Conservation (phyloP, 2,888 invertebrate genomes). For the Capitulum mitella region DNA sequence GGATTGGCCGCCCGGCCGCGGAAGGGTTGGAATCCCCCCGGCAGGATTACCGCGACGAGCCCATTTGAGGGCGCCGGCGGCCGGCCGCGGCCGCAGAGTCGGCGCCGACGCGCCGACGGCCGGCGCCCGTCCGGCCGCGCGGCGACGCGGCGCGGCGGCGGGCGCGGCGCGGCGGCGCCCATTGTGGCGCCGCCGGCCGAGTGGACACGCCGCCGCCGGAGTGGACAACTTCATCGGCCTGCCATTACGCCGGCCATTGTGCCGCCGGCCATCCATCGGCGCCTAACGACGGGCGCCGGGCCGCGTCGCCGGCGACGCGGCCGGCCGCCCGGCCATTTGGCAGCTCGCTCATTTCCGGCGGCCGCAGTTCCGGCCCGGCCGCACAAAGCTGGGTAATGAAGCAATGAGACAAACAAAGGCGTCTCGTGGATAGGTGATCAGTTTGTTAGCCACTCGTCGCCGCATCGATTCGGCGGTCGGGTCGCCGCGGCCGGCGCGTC, state of each 20-base stretch:
- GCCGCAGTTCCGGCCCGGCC: neutral
- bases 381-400: conserved; percentile 17
- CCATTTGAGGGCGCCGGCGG: neutral
- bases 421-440: conserved; percentile 8
- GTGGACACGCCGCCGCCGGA: conserved; percentile 1
- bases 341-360: conserved; percentile 12
- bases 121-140: too few species aligned
- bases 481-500: neutral
- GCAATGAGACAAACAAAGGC: conserved; percentile 22
- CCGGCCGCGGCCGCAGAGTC: too few species aligned
- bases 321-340: conserved; percentile 8
- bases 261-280: neutral
- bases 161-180: neutral
- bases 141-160: conserved; percentile 9
- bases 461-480: neutral
- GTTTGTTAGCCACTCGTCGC: neutral
- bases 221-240: conserved; percentile 6
- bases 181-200: neutral
- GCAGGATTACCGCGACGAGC: neutral
- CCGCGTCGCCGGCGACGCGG: neutral
- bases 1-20: neutral
- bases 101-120: neutral
- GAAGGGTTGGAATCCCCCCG: neutral
- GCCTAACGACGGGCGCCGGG: neutral
- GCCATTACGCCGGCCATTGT: conserved; percentile 13